Base-by-base conservation (phyloP, 2,797 vertebrate genomes). In the Mormyrops attenuatus region DNA sequence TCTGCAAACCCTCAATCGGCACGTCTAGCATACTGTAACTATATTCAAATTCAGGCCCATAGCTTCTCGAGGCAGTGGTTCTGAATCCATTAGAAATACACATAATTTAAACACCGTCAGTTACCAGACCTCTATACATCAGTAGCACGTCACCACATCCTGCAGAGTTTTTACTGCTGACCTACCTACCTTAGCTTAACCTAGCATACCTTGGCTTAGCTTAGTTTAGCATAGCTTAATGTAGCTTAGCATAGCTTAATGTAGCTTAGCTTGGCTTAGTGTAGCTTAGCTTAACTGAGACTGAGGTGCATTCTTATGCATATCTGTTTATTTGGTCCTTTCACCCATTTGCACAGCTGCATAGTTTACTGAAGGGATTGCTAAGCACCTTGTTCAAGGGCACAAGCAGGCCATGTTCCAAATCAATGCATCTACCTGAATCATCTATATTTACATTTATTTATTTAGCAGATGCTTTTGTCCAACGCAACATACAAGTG, bases 381-480 rank as follows among this genome's bases (percentile, higher is more conserved):
- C 17, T 82, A 82, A 47, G 41, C 84, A 85, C 44, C 84, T 13
- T 85, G 84, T 15, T n/a, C 41, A 82, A 82, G 77, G 77, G 38
- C 41, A 82, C 41, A 44, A 8, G 38, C 38, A 82, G 38, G 41
- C 6, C 77, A 44, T 47, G 77, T 82, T 82, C 77, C 77, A 82
- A 41, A 82, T 47, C 41, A 82, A 82, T 82, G 77, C 41, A 47
- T 44, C 20, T 44, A 47, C 41, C 20, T 82, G 41, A 44, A 82
- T 41, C 77, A 82, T 82, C 77, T 41, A 82, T 47, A 47, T 82
- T 82, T 82, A n/a, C 77, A 44, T 82, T 82, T 85, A 50, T 30
- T 85, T 85, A 44, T 85, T 85, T 85, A 73, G 30, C 66, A 73
- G 66, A 38, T 17, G 66, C 13, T 17, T 85, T 85, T 85, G 41